These are phyloP conservation scores for Cheiracanthium punctorium DNA, from an alignment of 2,888 invertebrate genomes.

Conservation along the genomic window DNA sequence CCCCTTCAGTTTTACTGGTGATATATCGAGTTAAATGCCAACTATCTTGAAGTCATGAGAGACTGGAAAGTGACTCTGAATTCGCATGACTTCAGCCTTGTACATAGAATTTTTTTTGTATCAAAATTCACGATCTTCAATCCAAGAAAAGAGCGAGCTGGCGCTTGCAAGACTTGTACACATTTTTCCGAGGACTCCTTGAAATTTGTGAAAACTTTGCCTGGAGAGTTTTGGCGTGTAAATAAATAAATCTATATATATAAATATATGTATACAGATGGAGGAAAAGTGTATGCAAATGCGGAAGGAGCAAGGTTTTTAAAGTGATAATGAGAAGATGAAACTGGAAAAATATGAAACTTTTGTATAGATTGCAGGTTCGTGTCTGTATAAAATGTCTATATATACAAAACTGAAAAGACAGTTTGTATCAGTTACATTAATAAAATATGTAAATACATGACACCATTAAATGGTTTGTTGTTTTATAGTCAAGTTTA, in stretches of 20 bases:
- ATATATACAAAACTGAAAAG: slow-evolving; percentile 32
- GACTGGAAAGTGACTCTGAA: neutral
- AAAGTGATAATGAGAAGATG: neutral
- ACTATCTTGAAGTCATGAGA: neutral
- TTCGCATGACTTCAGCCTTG: neutral
- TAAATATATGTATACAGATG: no score
- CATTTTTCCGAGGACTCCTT: neutral
- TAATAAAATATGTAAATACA: slow-evolving; percentile 61
- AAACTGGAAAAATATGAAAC: neutral
- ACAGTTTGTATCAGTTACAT: slow-evolving; percentile 62
- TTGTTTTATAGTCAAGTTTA: no score
- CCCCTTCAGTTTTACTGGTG: no score
- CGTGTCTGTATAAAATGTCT: slow-evolving; percentile 54
- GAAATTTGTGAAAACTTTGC: slow-evolving; percentile 2
- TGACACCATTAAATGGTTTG: no score
- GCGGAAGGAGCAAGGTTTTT: neutral
- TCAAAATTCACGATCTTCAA: neutral
- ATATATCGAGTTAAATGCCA: neutral
- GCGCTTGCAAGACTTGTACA: no score
- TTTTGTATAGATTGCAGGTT: slow-evolving; percentile 61
- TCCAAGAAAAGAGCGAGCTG: no score
- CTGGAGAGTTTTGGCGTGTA: no score
- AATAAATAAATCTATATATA: no score
- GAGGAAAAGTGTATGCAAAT: no score
- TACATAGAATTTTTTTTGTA: neutral